Evolutionary conservation across 2,888 invertebrate genomes (phyloP), one percentile per base, ranked within the genome.

Genomic region (Linnaemya vulpina): DNA sequence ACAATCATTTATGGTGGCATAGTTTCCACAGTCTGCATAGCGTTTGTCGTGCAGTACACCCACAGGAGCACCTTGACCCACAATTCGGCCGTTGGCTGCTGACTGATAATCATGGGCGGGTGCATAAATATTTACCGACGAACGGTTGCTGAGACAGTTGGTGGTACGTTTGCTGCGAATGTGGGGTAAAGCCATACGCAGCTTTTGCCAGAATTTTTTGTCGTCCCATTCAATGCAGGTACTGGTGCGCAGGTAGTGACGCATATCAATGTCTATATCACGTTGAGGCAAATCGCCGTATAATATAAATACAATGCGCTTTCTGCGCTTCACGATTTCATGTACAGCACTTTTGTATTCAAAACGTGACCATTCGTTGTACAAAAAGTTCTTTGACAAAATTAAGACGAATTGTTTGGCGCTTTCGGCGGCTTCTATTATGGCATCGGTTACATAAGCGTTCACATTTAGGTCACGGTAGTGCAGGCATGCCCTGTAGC

Each of bases 121-220:
- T 87, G 95, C 95, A 93, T 95, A 95, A 92, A 95, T 95, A 92
- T 95, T 95, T 90, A 95, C 94, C 88, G 95, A 94, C 85, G 95
- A 95, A 58, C 89, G 90, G 40, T 85, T 88, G 17, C 87, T 88
- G 22, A 89, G 88, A 58, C 91, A 92, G 83, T 91, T 90, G 35
- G 88, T 87, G 0, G 90, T 89, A 40, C 91, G 90, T 79, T 91
- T 91, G 77, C 87, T 90, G 3, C 89, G 87, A 35, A 86, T 51
- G 74, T 90, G 96, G 83, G 98, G 98, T 95, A 98, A 95, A 76
- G 97, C 96, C 91, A 97, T 97, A 91, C 96, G 95, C 87, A 99
- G 93, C 93, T 98, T 98, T 91, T 98, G 97, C 99, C 99, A 99
- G 94, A 99, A 99, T 91, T 97, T 95, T 91, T 97, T 96, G 93